These are phyloP conservation scores for Scaptodrosophila lebanonensis DNA, from an alignment of 1,140 invertebrate genomes.

Conservation along the genomic window DNA sequence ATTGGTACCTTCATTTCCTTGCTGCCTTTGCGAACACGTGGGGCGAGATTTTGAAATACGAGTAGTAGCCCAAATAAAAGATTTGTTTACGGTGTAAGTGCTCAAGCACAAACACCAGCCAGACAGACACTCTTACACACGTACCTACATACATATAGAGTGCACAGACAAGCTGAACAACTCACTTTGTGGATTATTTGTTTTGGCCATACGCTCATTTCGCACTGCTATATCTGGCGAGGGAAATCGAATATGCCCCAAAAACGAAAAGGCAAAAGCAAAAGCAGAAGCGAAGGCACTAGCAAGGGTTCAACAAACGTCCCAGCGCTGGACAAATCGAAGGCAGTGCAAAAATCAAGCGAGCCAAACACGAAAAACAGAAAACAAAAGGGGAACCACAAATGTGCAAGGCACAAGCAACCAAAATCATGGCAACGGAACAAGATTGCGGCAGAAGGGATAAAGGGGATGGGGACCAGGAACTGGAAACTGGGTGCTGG, in stretches of 20 bases:
- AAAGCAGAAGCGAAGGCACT: conserved; percentile 24
- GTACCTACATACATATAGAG: background rate
- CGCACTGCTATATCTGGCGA: conserved; percentile 38
- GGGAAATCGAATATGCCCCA: conserved; percentile 49
- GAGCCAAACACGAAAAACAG: conserved; percentile 42
- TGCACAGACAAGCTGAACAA: conserved; percentile 39
- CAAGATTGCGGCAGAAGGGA: no score
- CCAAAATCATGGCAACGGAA: conserved; percentile 30
- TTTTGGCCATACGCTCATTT: conserved; percentile 74
- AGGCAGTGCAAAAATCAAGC: conserved; percentile 56
- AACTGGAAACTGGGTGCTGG: background rate
- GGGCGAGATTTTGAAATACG: no score
- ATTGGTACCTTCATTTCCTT: no score
- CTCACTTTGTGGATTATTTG: conserved; percentile 74
- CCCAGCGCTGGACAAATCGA: conserved; percentile 42
- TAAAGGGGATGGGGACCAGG: no score
- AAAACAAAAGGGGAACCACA: conserved; percentile 56
- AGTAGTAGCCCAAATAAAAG: no score
- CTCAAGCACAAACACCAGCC: background rate
- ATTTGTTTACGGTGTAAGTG: no score
- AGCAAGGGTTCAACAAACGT: conserved; percentile 56
- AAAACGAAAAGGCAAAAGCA: conserved; percentile 12
- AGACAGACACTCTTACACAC: conserved; percentile 22
- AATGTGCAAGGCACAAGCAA: conserved; percentile 48
- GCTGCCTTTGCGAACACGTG: no score